Evolutionary conservation across 2,888 invertebrate species (phyloP).

Genomic region (Callosobruchus maculatus): DNA sequence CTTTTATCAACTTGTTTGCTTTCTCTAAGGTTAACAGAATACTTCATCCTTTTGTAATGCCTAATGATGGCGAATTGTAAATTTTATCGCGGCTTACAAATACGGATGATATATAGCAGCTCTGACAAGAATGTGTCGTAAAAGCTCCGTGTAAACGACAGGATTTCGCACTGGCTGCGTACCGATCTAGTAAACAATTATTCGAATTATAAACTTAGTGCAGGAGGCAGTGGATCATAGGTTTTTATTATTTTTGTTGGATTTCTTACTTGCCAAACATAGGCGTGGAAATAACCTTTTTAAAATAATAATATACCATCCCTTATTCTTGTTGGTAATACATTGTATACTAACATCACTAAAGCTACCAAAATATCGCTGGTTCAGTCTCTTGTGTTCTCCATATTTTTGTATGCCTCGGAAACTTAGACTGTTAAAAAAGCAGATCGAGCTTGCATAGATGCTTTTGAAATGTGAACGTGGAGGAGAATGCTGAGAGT

Average conservation of each 20-base stretch:
- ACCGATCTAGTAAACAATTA: not conserved
- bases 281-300: too few relatives aligned
- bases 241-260: not conserved
- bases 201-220: not conserved
- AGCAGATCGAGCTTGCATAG: too few relatives aligned
- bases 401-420: too few relatives aligned
- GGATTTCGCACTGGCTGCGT: not conserved
- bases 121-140: not conserved
- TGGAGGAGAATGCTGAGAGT: too few relatives aligned
- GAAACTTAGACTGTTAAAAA: too few relatives aligned
- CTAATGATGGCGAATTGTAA: not conserved
- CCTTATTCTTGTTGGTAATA: too few relatives aligned
- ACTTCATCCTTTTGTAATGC: not conserved
- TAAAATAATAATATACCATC: too few relatives aligned
- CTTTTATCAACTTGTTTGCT: not conserved
- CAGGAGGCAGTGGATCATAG: not conserved
- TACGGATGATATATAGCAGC: not conserved
- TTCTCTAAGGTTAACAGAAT: not conserved
- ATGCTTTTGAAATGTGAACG: too few relatives aligned
- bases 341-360: too few relatives aligned
- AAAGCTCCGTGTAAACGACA: not conserved
- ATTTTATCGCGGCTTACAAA: not conserved
- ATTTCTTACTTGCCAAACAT: too few relatives aligned
- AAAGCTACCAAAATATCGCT: too few relatives aligned
- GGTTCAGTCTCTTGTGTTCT: too few relatives aligned